Evolutionary conservation across 2,888 invertebrate species (phyloP).

Genomic region (Drosophila lacicola): DNA sequence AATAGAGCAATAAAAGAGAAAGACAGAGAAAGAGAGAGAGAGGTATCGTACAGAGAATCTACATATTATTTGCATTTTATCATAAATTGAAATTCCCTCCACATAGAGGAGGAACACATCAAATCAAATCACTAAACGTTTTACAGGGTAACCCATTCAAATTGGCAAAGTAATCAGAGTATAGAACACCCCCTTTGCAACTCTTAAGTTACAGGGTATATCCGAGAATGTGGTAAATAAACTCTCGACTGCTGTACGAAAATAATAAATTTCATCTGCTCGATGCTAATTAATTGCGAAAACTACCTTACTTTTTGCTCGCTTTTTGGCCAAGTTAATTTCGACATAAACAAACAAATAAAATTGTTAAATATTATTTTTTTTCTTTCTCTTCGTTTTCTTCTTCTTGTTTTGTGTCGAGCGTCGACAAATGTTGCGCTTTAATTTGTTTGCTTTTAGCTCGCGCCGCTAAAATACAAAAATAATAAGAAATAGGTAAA

Average conservation of each 20-base stretch:
- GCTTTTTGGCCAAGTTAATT: conserved; percentile 45
- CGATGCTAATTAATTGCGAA: conserved; percentile 48
- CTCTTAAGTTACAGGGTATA: conserved; percentile 6
- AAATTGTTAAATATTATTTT: conserved; percentile 34
- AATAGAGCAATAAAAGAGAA: too few relatives aligned
- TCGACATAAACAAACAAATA: conserved; percentile 56
- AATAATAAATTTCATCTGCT: conserved; percentile 43
- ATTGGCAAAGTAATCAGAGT: too few relatives aligned
- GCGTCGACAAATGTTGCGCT: conserved; percentile 27
- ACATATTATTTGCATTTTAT: too few relatives aligned
- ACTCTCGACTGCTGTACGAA: conserved; percentile 16
- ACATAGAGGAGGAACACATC: too few relatives aligned
- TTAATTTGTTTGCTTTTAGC: conserved; percentile 42
- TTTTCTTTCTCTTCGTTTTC: background rate
- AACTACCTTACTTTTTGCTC: conserved; percentile 12
- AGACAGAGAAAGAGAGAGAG: too few relatives aligned
- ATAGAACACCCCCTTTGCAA: background rate
- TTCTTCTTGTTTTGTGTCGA: background rate
- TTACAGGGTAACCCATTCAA: too few relatives aligned
- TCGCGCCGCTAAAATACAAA: conserved; percentile 23
- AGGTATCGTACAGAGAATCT: too few relatives aligned
- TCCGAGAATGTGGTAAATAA: background rate
- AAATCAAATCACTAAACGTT: too few relatives aligned
- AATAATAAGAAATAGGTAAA: conserved; percentile 20
- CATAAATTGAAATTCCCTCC: too few relatives aligned